These are phyloP conservation scores for Sepiola atlantica DNA, from an alignment of 2,888 invertebrate genomes.

Conservation along the genomic window DNA sequence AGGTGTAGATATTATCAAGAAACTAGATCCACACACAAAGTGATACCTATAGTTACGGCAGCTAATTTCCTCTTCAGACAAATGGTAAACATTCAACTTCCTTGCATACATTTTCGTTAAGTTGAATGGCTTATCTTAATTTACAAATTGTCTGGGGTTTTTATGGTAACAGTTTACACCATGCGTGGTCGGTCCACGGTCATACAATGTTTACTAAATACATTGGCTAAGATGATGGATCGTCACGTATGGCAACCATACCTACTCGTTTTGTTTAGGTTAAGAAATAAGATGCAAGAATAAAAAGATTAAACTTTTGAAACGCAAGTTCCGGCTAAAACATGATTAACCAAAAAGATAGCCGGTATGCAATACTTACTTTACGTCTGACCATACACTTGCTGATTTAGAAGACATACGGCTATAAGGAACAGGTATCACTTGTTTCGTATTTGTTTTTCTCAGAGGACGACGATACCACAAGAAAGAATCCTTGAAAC, in stretches of 20 bases:
- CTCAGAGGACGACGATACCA: neutral
- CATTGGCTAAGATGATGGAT: neutral
- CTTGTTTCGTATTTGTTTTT: neutral
- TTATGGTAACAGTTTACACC: neutral
- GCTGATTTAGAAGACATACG: neutral
- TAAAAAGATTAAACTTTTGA: neutral
- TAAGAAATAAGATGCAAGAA: neutral
- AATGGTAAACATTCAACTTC: neutral
- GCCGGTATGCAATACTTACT: neutral
- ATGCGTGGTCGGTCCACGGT: neutral
- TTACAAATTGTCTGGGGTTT: neutral
- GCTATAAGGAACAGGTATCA: neutral
- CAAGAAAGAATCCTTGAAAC: neutral
- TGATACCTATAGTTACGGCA: neutral
- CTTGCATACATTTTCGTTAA: neutral
- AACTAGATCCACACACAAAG: neutral
- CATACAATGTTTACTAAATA: neutral
- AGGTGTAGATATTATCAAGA: too few relatives aligned
- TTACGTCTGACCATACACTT: neutral
- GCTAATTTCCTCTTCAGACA: neutral
- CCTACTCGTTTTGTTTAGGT: neutral
- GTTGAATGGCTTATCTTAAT: neutral
- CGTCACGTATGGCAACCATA: neutral
- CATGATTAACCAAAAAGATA: neutral
- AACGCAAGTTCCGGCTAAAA: neutral